Percentiles rank a stretch among this genome's conserved stretches.
phyloP scores from a whole-genome alignment of 2,797 vertebrate species.

The Pangasius larnaudii region DNA sequence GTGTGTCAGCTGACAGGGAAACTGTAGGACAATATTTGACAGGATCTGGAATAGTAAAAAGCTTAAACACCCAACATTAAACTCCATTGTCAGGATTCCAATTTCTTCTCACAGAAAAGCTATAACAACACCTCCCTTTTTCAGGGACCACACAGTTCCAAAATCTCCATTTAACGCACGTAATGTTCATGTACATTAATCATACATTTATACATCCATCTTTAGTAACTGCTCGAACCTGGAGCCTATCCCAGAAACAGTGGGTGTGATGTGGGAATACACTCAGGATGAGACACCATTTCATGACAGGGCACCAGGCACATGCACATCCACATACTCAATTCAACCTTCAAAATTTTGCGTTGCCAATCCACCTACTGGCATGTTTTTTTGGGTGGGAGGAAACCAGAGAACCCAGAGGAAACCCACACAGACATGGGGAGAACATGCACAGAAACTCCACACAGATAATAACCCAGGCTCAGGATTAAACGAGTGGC shows the following conservation, averaged over 20 bases:
- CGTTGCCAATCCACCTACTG: neutral
- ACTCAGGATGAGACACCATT: neutral
- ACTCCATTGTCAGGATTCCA: neutral
- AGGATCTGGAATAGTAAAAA: neutral
- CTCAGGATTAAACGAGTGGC: neutral
- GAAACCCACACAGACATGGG: neutral
- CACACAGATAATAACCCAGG: neutral
- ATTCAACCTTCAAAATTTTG: neutral
- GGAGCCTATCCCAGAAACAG: neutral
- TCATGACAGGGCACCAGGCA: neutral
- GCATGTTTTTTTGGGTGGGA: neutral
- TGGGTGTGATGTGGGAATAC: neutral
- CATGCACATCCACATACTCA: neutral
- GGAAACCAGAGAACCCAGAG: neutral
- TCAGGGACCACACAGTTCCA: neutral
- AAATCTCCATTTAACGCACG: neutral
- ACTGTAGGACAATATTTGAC: conserved; percentile 7
- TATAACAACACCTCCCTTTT: neutral
- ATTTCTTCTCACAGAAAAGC: neutral
- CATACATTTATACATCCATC: neutral
- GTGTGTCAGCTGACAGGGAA: conserved; percentile 5
- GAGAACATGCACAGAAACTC: neutral
- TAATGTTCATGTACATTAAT: neutral
- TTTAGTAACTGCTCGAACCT: neutral
- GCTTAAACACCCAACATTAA: neutral